Conservation (phyloP, 2,888 invertebrate species). For the Adelphocoris suturalis region DNA sequence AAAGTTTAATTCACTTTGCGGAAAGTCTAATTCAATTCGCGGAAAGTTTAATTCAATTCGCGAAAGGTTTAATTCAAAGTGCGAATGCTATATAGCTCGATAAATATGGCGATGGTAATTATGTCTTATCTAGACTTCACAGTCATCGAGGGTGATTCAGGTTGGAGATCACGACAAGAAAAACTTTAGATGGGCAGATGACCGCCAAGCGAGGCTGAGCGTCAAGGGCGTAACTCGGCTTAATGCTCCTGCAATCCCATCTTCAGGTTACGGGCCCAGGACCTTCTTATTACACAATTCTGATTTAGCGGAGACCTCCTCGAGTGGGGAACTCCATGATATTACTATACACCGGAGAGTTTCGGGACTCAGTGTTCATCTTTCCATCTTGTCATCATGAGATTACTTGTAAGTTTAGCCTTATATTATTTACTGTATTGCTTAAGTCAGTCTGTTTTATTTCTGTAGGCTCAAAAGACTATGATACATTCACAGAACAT, state of each 20-base stretch:
- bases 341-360: constrained; percentile 1
- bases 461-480: too few species aligned
- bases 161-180: background rate
- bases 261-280: constrained; percentile 7
- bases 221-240: background rate
- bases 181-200: background rate
- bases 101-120: too few species aligned
- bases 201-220: background rate
- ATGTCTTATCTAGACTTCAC: too few species aligned
- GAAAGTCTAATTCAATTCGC: too few species aligned
- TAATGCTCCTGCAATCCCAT: background rate
- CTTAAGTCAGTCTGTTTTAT: too few species aligned
- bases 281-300: constrained; percentile 2
- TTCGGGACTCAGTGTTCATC: constrained; percentile 19
- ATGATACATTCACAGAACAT: too few species aligned
- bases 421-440: background rate
- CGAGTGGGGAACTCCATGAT: constrained; percentile 4
- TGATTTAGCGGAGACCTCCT: background rate
- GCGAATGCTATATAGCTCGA: too few species aligned
- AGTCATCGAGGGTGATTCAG: too few species aligned
- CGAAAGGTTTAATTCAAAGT: too few species aligned
- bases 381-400: constrained; percentile 27
- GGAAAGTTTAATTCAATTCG: too few species aligned
- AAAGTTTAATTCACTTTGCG: too few species aligned
- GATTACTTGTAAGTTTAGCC: background rate